Base-by-base conservation (phyloP, 2,797 vertebrate species). In the Chloroceryle amazona region DNA sequence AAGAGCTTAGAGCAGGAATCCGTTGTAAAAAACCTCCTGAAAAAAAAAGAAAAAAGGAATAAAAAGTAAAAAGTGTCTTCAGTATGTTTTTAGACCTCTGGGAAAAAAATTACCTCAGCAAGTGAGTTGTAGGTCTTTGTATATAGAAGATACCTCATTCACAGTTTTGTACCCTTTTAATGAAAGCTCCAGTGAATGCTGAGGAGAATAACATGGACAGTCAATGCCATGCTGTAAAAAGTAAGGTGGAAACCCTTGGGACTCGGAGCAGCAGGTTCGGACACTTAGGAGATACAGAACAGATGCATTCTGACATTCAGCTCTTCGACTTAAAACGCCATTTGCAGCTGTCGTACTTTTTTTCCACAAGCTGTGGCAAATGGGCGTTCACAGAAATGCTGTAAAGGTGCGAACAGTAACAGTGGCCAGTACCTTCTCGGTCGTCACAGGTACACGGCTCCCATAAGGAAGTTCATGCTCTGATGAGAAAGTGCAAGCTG, bases 361-460 rank as follows among this genome's bases (percentile, higher is more conserved):
- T 29, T 29, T 62, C 46, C 65, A 63, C 61, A 81, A 52, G 51
- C 55, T 0, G 0, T 63, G 10, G 28, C 41, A 85, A 51, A 44
- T 5, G 9, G 11, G 1, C 0, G 0, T 72, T 79, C 39, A 41
- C 51, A 76, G 52, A 55, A 85, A n/a, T 26, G 31, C 16, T 87
- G 55, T 52, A 55, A 58, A 75, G 85, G 44, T 44, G 44, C 44
- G 11, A 41, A 60, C 10, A 62, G 15, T 44, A 66, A 44, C 25
- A 83, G 33, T 6, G 9, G 28, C 35, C 74, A 17, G 25, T 82
- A 26, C 33, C 21, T 72, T 88, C 22, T 73, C 26, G 76, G 67
- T 31, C 52, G 39, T 47, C 58, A 55, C 12, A 6, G 28, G 25
- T 55, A 60, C 25, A 3, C 37, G 60, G 28, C 11, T 73, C 10